Percentiles rank a stretch among this genome's conserved stretches.
Evolutionary conservation across 2,888 invertebrate species (phyloP).

Genomic region (Hypercompe scribonia): DNA sequence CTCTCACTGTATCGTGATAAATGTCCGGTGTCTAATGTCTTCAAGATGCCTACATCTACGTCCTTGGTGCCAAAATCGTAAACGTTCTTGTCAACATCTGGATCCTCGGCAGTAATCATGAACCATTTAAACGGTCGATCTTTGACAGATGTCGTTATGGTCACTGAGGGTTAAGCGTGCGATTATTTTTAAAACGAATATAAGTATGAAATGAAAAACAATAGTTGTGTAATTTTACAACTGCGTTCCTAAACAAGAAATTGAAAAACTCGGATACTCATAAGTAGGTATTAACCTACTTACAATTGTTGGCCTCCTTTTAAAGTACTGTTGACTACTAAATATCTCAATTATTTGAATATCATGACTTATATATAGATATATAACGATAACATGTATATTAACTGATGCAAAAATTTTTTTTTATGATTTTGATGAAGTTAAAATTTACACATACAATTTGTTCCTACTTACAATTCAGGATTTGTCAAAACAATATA

Average conservation of each 20-base stretch:
- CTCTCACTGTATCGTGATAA: conserved; percentile 74
- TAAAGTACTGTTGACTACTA: too few species aligned
- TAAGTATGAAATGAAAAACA: background rate
- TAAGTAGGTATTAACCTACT: too few species aligned
- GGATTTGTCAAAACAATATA: background rate
- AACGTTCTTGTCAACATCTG: conserved; percentile 66
- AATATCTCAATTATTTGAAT: too few species aligned
- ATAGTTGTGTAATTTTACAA: background rate
- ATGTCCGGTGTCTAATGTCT: conserved; percentile 68
- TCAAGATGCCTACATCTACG: conserved; percentile 73
- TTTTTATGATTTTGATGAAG: background rate
- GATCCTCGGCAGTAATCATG: conserved; percentile 82
- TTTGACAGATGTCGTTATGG: conserved; percentile 55
- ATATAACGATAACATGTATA: too few species aligned
- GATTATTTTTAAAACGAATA: background rate
- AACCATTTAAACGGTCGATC: conserved; percentile 74
- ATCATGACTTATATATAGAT: too few species aligned
- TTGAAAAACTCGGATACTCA: too few species aligned
- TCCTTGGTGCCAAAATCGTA: conserved; percentile 56
- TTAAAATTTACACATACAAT: background rate
- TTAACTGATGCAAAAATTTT: too few species aligned
- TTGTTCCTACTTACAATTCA: background rate
- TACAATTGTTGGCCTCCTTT: too few species aligned
- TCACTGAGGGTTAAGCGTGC: conserved; percentile 56
- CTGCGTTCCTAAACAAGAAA: too few species aligned